phyloP scores from a whole-genome alignment of 2,113 vertebrate species.

The Lota lota region DNA sequence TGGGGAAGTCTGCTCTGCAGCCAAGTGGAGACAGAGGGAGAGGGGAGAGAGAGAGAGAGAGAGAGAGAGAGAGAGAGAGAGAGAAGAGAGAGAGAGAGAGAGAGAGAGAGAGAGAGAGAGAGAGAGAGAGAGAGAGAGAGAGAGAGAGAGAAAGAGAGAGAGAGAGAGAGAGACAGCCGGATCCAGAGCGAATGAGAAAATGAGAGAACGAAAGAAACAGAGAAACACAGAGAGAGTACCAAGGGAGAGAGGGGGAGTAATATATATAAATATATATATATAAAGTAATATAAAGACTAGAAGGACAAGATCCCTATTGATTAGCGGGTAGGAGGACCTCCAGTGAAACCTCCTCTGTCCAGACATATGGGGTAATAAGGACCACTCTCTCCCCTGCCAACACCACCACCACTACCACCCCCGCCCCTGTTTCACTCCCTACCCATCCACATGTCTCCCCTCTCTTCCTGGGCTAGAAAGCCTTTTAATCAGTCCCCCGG shows the following conservation, averaged over 20 bases:
- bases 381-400: conserved; percentile 49
- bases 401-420: neutral
- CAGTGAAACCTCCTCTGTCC: conserved; percentile 58
- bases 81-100: conserved; percentile 27
- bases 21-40: conserved; percentile 37
- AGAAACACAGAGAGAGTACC: neutral
- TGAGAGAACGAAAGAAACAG: neutral
- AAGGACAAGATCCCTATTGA: conserved; percentile 63
- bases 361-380: conserved; percentile 70
- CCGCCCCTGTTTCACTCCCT: neutral
- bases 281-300: conserved; percentile 1
- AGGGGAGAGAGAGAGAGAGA: conserved; percentile 38
- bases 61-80: conserved; percentile 24
- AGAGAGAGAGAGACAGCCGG: neutral
- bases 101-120: conserved; percentile 15
- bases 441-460: conserved; percentile 35
- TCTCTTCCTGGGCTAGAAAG: conserved; percentile 53
- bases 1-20: conserved; percentile 53
- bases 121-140: conserved; percentile 6
- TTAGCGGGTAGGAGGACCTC: conserved; percentile 60
- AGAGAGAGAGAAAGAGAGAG: neutral
- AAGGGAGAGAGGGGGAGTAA: neutral
- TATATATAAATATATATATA: neutral
- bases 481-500: conserved; percentile 69
- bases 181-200: neutral